Evolutionary conservation across 2,888 invertebrate species (phyloP), one percentile per base, ranked within the genome.

Genomic region (Cephus nigrinus): DNA sequence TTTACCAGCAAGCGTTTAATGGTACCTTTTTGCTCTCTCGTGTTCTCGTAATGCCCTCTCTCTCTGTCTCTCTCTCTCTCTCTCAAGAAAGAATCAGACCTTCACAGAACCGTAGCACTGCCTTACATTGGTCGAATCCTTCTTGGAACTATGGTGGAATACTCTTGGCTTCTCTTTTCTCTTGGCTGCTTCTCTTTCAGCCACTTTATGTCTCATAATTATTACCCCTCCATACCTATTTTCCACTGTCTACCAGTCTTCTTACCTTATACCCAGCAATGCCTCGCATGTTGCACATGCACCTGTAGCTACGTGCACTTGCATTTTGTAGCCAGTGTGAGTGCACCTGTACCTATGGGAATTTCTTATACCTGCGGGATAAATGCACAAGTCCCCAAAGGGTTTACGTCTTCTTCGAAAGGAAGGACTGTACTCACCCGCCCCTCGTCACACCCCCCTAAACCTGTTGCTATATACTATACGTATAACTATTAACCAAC

Each of bases 181-280:
- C 72, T 69, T 68, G 71, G 77, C 76, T 75, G n/a, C 78, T 68
- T 74, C 75, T n/a, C n/a, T 33, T 55, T 15, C 55, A 55, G 89
- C 90, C 90, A 90, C 90, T 90, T 90, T 90, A 90, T 90, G 90
- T 89, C 88, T 89, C 89, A 86, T 90, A 90, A 91, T 91, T 89
- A 90, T 90, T 88, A 86, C 83, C 85, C 86, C 86, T 85, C 87
- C 78, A 85, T 86, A 83, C 87, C 88, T 86, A 87, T 86, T 88
- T 86, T 81, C 82, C 82, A 82, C 83, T 83, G 77, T 78, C 77
- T 80, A 75, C 80, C 1, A 55, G 23, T 79, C 81, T 80, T 76
- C 82, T 81, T 81, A 80, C 78, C 80, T 78, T 78, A 73, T 78
- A 75, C 78, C 68, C 78, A 75, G 72, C 78, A 40, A 68, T 75